Percentiles rank a stretch among this genome's conserved stretches.
phyloP scores from a whole-genome alignment of 2,113 vertebrate genomes.

The Dasyornis broadbenti region DNA sequence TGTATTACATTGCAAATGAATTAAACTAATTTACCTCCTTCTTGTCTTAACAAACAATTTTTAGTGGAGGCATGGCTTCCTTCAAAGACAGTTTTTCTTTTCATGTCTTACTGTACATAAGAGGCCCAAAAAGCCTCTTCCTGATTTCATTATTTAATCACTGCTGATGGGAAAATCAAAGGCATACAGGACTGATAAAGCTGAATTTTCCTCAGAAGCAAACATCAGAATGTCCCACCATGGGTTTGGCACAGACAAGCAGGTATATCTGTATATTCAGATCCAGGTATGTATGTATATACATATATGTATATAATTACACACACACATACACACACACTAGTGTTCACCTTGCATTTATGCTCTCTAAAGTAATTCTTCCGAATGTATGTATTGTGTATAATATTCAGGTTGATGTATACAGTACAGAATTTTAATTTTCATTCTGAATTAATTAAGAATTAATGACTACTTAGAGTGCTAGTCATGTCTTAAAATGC shows the following conservation, averaged over 20 bases:
- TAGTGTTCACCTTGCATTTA: not conserved
- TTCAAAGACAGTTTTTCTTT: not conserved
- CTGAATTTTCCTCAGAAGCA: not conserved
- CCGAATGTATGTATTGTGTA: not conserved
- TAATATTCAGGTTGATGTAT: slow-evolving; percentile 35
- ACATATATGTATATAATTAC: not conserved
- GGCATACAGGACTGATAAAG: not conserved
- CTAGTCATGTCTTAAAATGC: slow-evolving; percentile 65
- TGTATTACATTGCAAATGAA: not conserved
- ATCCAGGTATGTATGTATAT: not conserved
- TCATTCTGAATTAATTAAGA: slow-evolving; percentile 69
- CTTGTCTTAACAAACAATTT: not conserved
- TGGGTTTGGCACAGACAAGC: not conserved
- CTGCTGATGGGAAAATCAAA: not conserved
- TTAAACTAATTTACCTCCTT: not conserved
- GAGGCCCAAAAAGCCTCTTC: not conserved
- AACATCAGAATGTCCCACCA: not conserved
- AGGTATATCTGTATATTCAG: not conserved
- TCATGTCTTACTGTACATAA: not conserved
- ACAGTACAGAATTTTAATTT: slow-evolving; percentile 62
- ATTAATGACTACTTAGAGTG: slow-evolving; percentile 67
- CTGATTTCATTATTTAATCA: not conserved
- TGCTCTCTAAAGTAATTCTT: not conserved
- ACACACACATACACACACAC: not conserved
- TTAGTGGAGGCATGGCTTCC: not conserved